Conservation (phyloP, 2,888 invertebrate species). For the Opisthograptis luteolata region DNA sequence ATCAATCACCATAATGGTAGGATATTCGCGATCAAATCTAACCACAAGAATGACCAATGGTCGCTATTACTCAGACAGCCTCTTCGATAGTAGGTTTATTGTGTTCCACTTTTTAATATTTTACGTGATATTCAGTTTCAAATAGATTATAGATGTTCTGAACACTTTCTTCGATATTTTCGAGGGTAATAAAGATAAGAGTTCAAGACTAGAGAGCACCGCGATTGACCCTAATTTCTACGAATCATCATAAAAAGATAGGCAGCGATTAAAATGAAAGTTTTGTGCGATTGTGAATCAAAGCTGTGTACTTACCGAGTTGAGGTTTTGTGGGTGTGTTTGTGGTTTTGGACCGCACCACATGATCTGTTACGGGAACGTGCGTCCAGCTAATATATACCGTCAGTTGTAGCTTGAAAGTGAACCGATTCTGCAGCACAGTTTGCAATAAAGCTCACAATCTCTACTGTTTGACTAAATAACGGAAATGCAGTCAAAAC, state of each 20-base stretch:
- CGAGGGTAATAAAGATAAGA: slow-evolving; percentile 22
- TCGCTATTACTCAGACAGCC: slow-evolving; percentile 40
- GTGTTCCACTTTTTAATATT: slow-evolving; percentile 43
- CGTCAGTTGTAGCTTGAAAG: slow-evolving; percentile 55
- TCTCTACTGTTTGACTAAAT: too few species aligned
- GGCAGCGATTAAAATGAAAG: slow-evolving; percentile 36
- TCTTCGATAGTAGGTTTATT: slow-evolving; percentile 33
- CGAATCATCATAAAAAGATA: slow-evolving; percentile 33
- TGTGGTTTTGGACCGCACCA: slow-evolving; percentile 58
- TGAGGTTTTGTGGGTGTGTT: slow-evolving; percentile 43
- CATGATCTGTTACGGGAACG: slow-evolving; percentile 58
- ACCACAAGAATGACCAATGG: slow-evolving; percentile 48
- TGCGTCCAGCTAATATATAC: slow-evolving; percentile 53
- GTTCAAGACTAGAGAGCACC: slow-evolving; percentile 13
- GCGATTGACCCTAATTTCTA: slow-evolving; percentile 31
- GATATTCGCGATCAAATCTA: slow-evolving; percentile 35
- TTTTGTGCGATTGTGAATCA: slow-evolving; percentile 19
- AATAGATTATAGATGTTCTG: slow-evolving; percentile 26
- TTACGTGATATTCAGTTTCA: slow-evolving; percentile 43
- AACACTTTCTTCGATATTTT: slow-evolving; percentile 23
- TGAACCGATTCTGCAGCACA: slow-evolving; percentile 50
- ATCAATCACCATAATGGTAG: slow-evolving; percentile 41
- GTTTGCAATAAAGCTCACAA: too few species aligned
- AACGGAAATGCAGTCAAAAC: too few species aligned
- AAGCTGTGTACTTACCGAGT: slow-evolving; percentile 33